Evolutionary conservation across 2,797 vertebrate species (phyloP).

Genomic region (Pangasius mekongensis): DNA sequence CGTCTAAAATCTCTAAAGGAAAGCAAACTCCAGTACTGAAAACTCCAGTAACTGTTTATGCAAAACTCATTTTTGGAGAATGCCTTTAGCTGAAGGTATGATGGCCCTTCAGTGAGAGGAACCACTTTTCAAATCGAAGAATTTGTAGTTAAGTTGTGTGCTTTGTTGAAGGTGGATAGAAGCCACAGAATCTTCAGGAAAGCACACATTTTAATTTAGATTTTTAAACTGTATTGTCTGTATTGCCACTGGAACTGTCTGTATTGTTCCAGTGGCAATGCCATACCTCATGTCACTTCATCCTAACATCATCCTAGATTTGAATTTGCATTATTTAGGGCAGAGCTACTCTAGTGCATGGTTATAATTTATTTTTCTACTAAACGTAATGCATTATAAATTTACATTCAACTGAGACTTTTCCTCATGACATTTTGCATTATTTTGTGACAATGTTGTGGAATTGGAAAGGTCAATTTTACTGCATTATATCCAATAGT

Average conservation of each 20-base stretch:
- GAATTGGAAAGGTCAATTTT: neutral
- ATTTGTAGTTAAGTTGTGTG: neutral
- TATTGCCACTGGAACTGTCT: no score
- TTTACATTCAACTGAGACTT: neutral
- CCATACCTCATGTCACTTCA: neutral
- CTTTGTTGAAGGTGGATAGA: neutral
- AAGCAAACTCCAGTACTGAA: neutral
- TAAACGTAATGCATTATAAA: neutral
- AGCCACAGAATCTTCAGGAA: neutral
- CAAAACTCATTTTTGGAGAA: neutral
- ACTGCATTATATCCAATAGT: neutral
- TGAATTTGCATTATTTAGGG: neutral
- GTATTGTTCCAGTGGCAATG: neutral
- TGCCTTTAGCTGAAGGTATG: neutral
- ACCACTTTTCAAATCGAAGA: neutral
- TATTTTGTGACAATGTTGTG: neutral
- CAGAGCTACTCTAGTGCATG: neutral
- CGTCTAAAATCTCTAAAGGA: conserved; percentile 1
- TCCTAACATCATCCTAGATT: neutral
- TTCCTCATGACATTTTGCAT: neutral
- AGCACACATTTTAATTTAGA: neutral
- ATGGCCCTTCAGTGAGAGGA: neutral
- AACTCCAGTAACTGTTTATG: neutral
- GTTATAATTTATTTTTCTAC: neutral
- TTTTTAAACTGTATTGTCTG: neutral